phyloP scores from a whole-genome alignment of 2,888 invertebrate genomes.

The Platycnemis pennipes region DNA sequence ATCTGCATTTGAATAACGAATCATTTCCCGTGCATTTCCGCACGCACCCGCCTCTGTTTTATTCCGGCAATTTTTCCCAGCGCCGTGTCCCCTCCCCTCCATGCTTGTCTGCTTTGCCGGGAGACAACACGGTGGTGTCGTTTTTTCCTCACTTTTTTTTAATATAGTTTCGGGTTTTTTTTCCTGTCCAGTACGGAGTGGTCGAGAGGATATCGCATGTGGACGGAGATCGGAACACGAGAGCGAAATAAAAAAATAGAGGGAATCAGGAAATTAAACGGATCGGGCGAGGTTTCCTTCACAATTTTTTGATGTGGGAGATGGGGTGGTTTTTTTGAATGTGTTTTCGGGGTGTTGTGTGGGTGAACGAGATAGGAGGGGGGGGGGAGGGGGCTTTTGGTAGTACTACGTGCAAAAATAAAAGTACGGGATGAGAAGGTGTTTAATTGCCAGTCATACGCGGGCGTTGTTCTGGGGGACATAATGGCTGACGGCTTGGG shows the following conservation, averaged over 20 bases:
- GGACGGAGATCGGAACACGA: neutral
- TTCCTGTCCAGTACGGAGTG: neutral
- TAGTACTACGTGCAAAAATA: neutral
- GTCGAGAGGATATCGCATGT: neutral
- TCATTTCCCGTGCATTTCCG: neutral
- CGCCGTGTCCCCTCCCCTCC: neutral
- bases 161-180: neutral
- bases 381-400: neutral
- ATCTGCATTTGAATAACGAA: slow-evolving; percentile 56
- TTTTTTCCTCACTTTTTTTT: neutral
- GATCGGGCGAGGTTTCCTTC: neutral
- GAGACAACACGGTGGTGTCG: neutral
- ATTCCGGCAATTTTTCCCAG: neutral
- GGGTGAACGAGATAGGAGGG: neutral
- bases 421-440: neutral
- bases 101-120: neutral
- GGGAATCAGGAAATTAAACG: slow-evolving; percentile 3
- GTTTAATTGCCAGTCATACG: slow-evolving; percentile 41
- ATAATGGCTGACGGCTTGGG: neutral
- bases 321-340: neutral
- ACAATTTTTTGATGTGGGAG: neutral
- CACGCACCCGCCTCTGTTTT: neutral
- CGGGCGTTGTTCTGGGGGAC: neutral
- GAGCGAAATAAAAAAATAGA: neutral
- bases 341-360: too few relatives aligned